Conservation (phyloP, 1,140 invertebrate genomes). For the Brachionus paranguensis region DNA sequence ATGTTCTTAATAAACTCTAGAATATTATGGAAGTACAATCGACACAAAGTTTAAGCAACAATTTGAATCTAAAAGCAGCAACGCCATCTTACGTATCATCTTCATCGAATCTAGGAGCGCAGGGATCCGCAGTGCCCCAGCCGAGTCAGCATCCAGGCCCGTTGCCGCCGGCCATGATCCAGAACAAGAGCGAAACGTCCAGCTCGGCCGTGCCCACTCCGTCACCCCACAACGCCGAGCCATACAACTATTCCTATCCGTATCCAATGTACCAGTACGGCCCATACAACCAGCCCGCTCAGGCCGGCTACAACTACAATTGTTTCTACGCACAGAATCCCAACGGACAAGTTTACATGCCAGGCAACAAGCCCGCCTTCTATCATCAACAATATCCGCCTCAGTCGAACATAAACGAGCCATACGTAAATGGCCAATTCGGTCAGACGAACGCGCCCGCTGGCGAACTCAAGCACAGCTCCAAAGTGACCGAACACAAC, state of each 20-base stretch:
- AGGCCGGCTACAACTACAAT: neutral
- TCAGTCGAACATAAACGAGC: neutral
- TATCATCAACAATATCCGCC: neutral
- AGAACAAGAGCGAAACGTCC: neutral
- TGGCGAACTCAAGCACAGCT: neutral
- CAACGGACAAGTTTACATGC: neutral
- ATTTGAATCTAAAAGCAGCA: conserved; percentile 1
- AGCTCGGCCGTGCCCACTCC: neutral
- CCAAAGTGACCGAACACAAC: neutral
- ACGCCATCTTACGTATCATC: conserved; percentile 22
- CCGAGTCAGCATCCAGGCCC: neutral
- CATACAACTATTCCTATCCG: neutral
- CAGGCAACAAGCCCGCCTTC: neutral
- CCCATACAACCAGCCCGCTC: neutral
- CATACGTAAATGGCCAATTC: neutral
- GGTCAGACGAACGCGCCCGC: neutral
- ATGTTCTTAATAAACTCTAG: conserved; percentile 21
- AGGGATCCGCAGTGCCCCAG: neutral
- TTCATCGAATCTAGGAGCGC: neutral
- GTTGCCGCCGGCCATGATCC: neutral
- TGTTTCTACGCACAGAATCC: neutral
- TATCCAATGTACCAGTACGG: conserved; percentile 7
- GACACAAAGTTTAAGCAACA: conserved; percentile 21
- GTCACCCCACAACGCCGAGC: neutral
- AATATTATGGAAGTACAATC: conserved; percentile 34